Percentiles rank a stretch among this genome's conserved stretches.
Evolutionary conservation across 2,888 invertebrate genomes (phyloP).

Genomic region (Seira musarum): DNA sequence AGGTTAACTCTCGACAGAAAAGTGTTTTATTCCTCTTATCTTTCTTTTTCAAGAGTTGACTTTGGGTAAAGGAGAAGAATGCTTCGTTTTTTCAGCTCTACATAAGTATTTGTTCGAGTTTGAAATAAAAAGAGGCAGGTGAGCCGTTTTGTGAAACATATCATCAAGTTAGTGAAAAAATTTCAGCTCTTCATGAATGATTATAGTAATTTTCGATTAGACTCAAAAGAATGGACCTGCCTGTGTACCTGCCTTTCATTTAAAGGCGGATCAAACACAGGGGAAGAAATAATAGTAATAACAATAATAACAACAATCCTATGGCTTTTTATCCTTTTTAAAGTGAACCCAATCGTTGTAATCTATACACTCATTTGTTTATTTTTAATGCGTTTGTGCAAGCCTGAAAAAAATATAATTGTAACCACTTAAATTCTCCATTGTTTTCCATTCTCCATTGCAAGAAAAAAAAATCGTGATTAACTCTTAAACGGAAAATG

Average conservation of each 20-base stretch:
- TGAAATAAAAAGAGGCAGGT: slow-evolving; percentile 66
- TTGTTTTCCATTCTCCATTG: too few species aligned
- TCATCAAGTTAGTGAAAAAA: slow-evolving; percentile 70
- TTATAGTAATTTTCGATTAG: slow-evolving; percentile 70
- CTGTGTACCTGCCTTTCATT: slow-evolving; percentile 67
- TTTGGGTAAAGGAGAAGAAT: too few species aligned
- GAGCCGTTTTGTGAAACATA: slow-evolving; percentile 66
- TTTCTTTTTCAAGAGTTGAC: slow-evolving; percentile 36
- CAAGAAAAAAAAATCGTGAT: too few species aligned
- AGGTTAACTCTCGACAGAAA: slow-evolving; percentile 36
- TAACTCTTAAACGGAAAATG: too few species aligned
- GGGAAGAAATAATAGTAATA: slow-evolving; percentile 53
- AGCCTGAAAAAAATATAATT: slow-evolving; percentile 41
- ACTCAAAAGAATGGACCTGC: slow-evolving; percentile 62
- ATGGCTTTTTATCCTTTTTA: not conserved
- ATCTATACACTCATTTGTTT: slow-evolving; percentile 54
- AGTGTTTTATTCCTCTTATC: slow-evolving; percentile 25
- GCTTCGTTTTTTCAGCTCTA: too few species aligned
- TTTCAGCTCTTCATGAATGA: slow-evolving; percentile 70
- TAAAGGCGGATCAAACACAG: slow-evolving; percentile 70
- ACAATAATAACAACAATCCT: slow-evolving; percentile 16
- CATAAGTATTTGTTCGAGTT: slow-evolving; percentile 43
- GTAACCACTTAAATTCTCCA: slow-evolving; percentile 47
- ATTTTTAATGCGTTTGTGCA: slow-evolving; percentile 41
- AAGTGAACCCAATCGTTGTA: slow-evolving; percentile 54